phyloP scores from a whole-genome alignment of 2,113 vertebrate genomes.

The Leptobrachium leishanense region DNA sequence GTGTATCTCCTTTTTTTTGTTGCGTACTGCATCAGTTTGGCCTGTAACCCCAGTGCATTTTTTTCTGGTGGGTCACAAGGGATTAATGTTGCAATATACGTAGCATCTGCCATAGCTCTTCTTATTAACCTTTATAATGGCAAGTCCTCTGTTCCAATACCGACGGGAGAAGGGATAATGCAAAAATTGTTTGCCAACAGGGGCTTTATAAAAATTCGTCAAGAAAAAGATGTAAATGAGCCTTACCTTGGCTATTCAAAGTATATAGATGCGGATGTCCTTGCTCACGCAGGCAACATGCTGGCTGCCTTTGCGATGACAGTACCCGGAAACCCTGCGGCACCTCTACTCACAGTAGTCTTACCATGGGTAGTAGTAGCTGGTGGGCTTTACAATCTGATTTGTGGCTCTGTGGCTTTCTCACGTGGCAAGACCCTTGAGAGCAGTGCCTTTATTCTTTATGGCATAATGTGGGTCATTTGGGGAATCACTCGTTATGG shows the following conservation, averaged over 20 bases:
- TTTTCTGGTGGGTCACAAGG: constrained; percentile 76
- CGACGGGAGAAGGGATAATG: constrained; percentile 62
- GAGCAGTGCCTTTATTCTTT: constrained; percentile 80
- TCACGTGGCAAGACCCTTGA: constrained; percentile 84
- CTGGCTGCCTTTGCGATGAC: constrained; percentile 79
- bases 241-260: constrained; percentile 82
- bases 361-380: constrained; percentile 82
- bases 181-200: constrained; percentile 61
- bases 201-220: constrained; percentile 62
- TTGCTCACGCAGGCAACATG: constrained; percentile 75
- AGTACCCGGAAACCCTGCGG: constrained; percentile 53
- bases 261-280: constrained; percentile 78
- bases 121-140: constrained; percentile 69
- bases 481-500: constrained; percentile 79
- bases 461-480: constrained; percentile 81
- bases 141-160: constrained; percentile 58
- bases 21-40: constrained; percentile 74
- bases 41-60: constrained; percentile 70
- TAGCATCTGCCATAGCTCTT: constrained; percentile 67
- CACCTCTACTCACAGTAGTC: constrained; percentile 67
- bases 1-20: constrained; percentile 75
- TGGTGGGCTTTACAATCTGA: constrained; percentile 74
- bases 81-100: constrained; percentile 73
- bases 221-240: constrained; percentile 62
- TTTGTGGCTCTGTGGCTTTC: constrained; percentile 76